Conservation (phyloP, 2,113 vertebrate genomes). For the Phylloscopus trochiloides region DNA sequence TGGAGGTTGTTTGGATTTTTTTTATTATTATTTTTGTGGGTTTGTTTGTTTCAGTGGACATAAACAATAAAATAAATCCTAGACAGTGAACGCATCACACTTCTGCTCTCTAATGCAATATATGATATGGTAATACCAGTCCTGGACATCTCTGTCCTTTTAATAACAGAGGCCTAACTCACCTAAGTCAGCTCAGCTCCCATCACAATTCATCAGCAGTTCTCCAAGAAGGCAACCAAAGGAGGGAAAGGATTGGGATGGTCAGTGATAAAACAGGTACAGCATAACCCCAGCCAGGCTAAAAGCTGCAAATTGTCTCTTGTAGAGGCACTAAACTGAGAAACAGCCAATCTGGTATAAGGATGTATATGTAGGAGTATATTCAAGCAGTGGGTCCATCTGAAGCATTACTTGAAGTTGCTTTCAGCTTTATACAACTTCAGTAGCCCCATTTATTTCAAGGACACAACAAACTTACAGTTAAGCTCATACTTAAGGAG, state of each 20-base stretch:
- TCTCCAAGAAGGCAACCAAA: not conserved
- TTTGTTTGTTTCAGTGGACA: not conserved
- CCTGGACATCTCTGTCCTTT: not conserved
- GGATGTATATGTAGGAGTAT: not conserved
- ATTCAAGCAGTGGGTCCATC: not conserved
- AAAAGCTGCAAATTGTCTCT: not conserved
- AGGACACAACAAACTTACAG: not conserved
- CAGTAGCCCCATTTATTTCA: not conserved
- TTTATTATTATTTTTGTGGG: not conserved
- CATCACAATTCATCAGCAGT: accelerated
- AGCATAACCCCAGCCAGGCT: not conserved
- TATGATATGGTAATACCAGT: not conserved
- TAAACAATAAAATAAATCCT: not conserved
- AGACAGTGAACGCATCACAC: not conserved
- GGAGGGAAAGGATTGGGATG: not conserved
- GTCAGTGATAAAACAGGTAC: not conserved
- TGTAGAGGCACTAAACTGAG: not conserved
- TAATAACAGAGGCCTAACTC: not conserved
- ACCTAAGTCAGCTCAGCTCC: not conserved
- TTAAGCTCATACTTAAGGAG: not conserved
- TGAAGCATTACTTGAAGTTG: not conserved
- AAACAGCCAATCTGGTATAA: not conserved
- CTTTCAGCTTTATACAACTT: not conserved
- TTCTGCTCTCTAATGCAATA: not conserved
- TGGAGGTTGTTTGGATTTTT: accelerated